Percentiles rank a stretch among this genome's conserved stretches.
Conservation (phyloP, 37 sponge, comb jelly and placozoan species). For the Hexactinellida sp. region DNA sequence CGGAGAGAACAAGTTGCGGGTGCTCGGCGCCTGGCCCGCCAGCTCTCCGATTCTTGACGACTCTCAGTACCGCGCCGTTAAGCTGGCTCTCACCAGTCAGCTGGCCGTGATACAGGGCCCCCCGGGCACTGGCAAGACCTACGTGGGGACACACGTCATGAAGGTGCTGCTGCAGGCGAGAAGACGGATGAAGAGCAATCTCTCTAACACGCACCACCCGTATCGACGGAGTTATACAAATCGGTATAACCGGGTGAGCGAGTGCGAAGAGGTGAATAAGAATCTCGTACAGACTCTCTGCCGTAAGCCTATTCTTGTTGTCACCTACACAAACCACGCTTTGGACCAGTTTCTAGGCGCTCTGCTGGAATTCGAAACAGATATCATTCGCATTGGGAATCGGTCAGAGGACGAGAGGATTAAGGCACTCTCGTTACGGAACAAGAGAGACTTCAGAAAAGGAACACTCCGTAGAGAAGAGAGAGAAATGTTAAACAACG, state of each 20-base stretch:
- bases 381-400: slow-evolving; percentile 40
- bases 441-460: background rate
- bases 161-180: slow-evolving; percentile 39
- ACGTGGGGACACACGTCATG: slow-evolving; percentile 55
- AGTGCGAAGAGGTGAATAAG: background rate
- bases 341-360: slow-evolving; percentile 53
- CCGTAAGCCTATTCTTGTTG: slow-evolving; percentile 35
- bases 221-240: slow-evolving; percentile 5
- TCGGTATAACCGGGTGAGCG: background rate
- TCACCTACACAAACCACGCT: slow-evolving; percentile 62
- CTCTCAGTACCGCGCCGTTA: slow-evolving; percentile 30
- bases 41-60: slow-evolving; percentile 22
- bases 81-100: slow-evolving; percentile 30
- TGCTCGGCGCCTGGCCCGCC: background rate
- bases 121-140: slow-evolving; percentile 69
- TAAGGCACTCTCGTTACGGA: slow-evolving; percentile 19
- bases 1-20: background rate
- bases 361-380: background rate
- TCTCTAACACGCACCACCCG: background rate
- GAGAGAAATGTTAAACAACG: background rate
- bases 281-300: background rate
- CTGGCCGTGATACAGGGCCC: slow-evolving; percentile 58
- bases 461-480: background rate
- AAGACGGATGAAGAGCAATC: slow-evolving; percentile 16
- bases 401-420: slow-evolving; percentile 33